Percentiles rank a stretch among this genome's conserved stretches.
Conservation (phyloP, 2,797 vertebrate genomes). For the Amblyraja radiata region DNA sequence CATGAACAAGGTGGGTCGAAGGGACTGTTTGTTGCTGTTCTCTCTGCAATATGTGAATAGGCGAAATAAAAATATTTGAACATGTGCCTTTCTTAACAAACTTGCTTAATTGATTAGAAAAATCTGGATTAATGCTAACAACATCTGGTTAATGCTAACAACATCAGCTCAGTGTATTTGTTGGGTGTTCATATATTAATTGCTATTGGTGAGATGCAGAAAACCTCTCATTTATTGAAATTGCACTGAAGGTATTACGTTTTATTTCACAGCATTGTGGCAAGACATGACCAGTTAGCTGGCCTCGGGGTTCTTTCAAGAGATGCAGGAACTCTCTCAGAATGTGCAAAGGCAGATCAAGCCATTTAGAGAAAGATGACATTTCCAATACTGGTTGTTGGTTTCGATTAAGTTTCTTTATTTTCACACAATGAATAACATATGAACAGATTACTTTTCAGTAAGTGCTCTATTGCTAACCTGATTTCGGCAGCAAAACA, state of each 20-base stretch:
- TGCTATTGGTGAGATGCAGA: not conserved
- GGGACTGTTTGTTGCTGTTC: too few relatives aligned
- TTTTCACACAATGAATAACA: slow-evolving; percentile 99
- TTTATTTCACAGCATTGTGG: not conserved
- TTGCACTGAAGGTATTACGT: not conserved
- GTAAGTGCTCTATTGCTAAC: slow-evolving; percentile 96
- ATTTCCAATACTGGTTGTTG: slow-evolving; percentile 26
- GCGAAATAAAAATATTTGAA: not conserved
- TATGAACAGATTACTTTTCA: slow-evolving; percentile 93
- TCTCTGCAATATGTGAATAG: not conserved
- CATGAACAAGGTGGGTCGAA: too few relatives aligned
- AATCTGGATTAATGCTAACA: not conserved
- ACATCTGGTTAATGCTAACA: too few relatives aligned
- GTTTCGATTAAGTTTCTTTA: slow-evolving; percentile 80
- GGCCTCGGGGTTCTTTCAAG: not conserved
- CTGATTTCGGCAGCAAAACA: slow-evolving; percentile 90
- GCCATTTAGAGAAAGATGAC: slow-evolving; percentile 8
- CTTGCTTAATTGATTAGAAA: too few relatives aligned
- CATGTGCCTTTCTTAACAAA: not conserved
- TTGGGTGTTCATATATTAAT: not conserved
- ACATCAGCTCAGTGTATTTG: not conserved
- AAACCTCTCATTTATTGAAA: not conserved
- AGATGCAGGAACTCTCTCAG: not conserved
- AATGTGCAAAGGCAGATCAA: slow-evolving; percentile 3
- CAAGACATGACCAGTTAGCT: slow-evolving; percentile 9